phyloP scores from a whole-genome alignment of 2,797 vertebrate species.

The Acanthurus leucopareius region DNA sequence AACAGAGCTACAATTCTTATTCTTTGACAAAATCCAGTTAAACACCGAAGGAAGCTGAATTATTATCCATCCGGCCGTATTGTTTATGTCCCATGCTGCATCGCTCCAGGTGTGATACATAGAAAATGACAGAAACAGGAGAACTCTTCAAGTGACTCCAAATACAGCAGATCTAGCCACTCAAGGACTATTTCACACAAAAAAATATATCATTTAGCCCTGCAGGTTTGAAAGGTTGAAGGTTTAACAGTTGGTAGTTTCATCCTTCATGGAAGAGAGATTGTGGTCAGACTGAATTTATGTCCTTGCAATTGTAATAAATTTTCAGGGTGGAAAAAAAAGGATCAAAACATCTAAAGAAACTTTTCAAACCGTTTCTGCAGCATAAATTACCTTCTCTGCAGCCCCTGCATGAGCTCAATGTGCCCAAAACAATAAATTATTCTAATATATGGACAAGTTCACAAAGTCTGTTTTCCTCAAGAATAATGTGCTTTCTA shows the following conservation, averaged over 20 bases:
- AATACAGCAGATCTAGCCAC: neutral
- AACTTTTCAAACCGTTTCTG: slow-evolving; percentile 4
- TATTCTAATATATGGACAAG: neutral
- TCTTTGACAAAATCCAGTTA: neutral
- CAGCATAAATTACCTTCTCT: neutral
- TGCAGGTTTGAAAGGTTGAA: neutral
- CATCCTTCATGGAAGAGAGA: neutral
- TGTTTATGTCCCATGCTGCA: neutral
- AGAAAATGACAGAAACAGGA: neutral
- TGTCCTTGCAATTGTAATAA: neutral
- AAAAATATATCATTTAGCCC: slow-evolving; percentile 12
- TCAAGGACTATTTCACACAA: neutral
- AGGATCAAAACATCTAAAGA: slow-evolving; percentile 6
- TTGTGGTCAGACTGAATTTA: slow-evolving; percentile 5
- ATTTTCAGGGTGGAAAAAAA: neutral
- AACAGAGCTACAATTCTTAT: neutral
- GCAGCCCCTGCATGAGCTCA: neutral
- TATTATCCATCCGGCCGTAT: neutral
- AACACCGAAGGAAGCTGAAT: neutral
- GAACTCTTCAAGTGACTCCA: neutral
- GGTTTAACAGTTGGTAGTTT: slow-evolving; percentile 1
- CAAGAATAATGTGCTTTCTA: too few relatives aligned
- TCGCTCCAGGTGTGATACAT: neutral
- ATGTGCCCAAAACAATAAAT: neutral
- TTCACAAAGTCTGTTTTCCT: neutral